Evolutionary conservation across 2,113 vertebrate genomes (phyloP).

Genomic region (Apteryx owenii): DNA sequence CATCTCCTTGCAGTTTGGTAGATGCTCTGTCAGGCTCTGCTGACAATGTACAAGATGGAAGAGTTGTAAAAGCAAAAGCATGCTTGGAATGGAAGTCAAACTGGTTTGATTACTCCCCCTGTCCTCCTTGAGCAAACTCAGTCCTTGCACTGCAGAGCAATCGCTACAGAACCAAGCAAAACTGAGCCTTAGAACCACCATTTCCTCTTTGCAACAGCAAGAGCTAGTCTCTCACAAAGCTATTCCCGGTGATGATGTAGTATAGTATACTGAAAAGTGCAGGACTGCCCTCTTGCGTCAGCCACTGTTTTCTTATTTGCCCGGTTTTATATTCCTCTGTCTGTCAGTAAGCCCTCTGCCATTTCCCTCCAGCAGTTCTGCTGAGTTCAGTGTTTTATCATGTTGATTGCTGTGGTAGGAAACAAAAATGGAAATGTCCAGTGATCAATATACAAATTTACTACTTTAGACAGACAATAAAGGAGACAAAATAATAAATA

Average conservation of each 20-base stretch:
- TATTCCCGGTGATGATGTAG: accelerated
- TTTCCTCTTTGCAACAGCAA: background rate
- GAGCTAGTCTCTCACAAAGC: background rate
- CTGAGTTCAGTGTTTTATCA: background rate
- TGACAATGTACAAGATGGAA: background rate
- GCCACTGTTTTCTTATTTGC: background rate
- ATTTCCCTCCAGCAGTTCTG: background rate
- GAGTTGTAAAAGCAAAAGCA: background rate
- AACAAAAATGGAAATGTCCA: background rate
- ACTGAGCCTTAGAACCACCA: background rate
- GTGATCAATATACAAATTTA: background rate
- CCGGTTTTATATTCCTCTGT: background rate
- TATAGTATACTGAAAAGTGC: background rate
- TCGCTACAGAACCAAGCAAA: background rate
- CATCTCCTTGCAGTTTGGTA: background rate
- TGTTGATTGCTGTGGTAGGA: background rate
- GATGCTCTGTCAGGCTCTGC: background rate
- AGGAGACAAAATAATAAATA: background rate
- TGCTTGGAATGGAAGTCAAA: background rate
- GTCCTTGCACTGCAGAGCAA: background rate
- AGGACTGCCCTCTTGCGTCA: slow-evolving; percentile 56
- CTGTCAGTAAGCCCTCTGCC: background rate
- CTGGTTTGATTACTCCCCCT: background rate
- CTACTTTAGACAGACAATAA: background rate
- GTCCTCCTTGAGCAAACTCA: background rate